Percentiles rank a stretch among this genome's conserved stretches.
phyloP scores from a whole-genome alignment of 2,888 invertebrate genomes.

The Machimus atricapillus region DNA sequence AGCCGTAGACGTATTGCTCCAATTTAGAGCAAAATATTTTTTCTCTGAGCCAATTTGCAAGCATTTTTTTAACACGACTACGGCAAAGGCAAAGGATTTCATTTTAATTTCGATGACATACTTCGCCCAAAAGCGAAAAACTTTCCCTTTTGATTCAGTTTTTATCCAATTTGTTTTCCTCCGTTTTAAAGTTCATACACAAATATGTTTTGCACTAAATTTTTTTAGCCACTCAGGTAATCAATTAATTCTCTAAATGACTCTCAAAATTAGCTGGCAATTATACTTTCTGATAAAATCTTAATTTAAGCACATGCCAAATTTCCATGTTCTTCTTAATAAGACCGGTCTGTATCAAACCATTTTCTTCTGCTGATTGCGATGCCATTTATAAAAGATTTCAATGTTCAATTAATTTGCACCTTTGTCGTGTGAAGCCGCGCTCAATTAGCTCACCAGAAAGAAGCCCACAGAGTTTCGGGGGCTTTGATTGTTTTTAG shows the following conservation, averaged over 20 bases:
- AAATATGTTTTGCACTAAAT: background rate
- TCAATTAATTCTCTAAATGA: background rate
- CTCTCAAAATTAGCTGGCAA: background rate
- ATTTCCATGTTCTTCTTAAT: background rate
- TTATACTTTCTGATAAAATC: background rate
- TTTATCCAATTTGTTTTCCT: background rate
- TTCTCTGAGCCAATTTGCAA: background rate
- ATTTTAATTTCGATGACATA: background rate
- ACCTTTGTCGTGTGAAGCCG: background rate
- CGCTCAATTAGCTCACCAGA: background rate
- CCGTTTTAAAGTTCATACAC: background rate
- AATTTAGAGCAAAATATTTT: background rate
- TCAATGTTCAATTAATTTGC: background rate
- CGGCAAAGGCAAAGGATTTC: background rate
- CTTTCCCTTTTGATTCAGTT: background rate
- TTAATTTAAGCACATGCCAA: background rate
- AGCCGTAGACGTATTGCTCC: background rate
- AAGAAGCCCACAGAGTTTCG: background rate
- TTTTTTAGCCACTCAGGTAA: background rate
- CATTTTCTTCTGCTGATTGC: background rate
- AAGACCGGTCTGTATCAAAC: background rate
- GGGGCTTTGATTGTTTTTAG: background rate
- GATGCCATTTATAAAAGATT: background rate
- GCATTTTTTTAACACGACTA: background rate
- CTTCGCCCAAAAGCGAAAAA: background rate